These are phyloP conservation scores for Mormyrus iriodes DNA, from an alignment of 2,113 vertebrate genomes.

Conservation along the genomic window DNA sequence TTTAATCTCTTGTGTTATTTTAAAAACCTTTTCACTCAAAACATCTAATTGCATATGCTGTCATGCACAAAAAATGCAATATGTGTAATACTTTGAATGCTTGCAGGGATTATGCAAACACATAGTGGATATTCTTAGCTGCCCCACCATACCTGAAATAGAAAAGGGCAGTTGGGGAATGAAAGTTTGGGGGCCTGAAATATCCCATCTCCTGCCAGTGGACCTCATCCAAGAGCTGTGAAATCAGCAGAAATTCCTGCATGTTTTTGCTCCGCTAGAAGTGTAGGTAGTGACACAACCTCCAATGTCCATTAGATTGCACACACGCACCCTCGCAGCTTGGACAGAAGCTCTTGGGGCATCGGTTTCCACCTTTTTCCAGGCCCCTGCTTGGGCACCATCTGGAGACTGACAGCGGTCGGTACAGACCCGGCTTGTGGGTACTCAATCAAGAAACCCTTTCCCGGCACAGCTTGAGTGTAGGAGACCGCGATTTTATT, in stretches of 20 bases:
- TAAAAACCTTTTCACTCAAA: conserved; percentile 21
- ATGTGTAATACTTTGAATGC: conserved; percentile 37
- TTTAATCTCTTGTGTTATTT: conserved; percentile 13
- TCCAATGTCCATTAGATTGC: not conserved
- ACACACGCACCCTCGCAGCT: not conserved
- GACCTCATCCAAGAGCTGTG: conserved; percentile 20
- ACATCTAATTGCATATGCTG: conserved; percentile 26
- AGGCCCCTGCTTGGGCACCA: not conserved
- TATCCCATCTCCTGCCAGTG: conserved; percentile 16
- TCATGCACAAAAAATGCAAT: conserved; percentile 32
- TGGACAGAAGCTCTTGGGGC: not conserved
- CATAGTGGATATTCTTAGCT: conserved; percentile 26
- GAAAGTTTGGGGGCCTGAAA: conserved; percentile 4
- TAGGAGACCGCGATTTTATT: too few species aligned
- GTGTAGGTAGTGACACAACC: not conserved
- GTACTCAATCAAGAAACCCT: not conserved
- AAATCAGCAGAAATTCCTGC: conserved; percentile 30
- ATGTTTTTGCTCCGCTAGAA: conserved; percentile 25
- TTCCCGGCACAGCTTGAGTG: not conserved
- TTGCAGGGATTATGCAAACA: conserved; percentile 37
- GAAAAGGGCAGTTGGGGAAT: conserved; percentile 21
- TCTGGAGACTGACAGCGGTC: not conserved
- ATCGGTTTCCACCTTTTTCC: not conserved
- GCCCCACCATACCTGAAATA: conserved; percentile 35
- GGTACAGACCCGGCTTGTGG: not conserved